A percentile compares a stretch with the other conserved stretches of the same genome.
Evolutionary conservation across 2,797 vertebrate species (phyloP).

Genomic region (Leptodactylus fallax): DNA sequence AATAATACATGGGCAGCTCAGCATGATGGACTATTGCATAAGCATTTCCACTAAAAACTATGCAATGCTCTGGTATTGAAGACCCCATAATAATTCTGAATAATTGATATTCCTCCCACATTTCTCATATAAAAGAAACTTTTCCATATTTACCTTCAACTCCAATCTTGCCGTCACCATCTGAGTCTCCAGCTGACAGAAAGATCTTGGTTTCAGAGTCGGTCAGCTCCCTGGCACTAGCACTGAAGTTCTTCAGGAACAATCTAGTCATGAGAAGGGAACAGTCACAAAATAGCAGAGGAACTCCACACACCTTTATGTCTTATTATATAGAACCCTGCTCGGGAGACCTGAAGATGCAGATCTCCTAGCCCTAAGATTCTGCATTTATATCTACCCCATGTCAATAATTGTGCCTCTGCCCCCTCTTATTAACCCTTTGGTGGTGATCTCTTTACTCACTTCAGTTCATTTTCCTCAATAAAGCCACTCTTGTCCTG

Average conservation of each 20-base stretch:
- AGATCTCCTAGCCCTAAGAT: no score
- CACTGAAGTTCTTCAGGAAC: constrained; percentile 82
- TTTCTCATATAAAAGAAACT: not conserved
- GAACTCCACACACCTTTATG: not conserved
- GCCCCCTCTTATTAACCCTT: no score
- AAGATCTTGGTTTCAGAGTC: constrained; percentile 78
- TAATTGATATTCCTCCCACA: no score
- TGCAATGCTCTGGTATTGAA: not conserved
- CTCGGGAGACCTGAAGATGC: no score
- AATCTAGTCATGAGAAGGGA: constrained; percentile 68
- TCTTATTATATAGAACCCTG: not conserved
- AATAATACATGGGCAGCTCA: not conserved
- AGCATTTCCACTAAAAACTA: not conserved
- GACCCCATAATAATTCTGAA: not conserved
- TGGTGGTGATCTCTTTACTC: no score
- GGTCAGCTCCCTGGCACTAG: constrained; percentile 76
- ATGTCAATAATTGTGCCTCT: not conserved
- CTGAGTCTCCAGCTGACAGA: constrained; percentile 78
- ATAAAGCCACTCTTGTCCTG: constrained; percentile 83
- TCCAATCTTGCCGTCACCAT: constrained; percentile 85
- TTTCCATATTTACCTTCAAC: constrained; percentile 74
- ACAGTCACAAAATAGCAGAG: not conserved
- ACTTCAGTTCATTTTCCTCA: constrained; percentile 85
- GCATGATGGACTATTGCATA: not conserved
- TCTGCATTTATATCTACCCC: not conserved